Conservation (phyloP, 2,113 vertebrate genomes). For the Grammatotria lemairii region DNA sequence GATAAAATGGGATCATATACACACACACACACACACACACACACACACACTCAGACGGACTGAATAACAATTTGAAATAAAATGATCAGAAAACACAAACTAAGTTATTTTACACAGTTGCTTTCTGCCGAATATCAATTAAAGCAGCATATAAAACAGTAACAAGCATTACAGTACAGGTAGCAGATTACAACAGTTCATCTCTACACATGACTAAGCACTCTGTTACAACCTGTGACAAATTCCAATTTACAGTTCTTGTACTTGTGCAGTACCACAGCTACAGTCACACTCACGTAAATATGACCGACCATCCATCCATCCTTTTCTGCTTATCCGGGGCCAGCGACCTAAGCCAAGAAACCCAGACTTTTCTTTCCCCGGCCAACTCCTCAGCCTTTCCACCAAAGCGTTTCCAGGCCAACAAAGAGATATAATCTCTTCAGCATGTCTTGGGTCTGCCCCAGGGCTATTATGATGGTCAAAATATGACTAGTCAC, state of each 20-base stretch:
- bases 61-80: not conserved
- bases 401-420: not conserved
- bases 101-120: not conserved
- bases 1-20: not conserved
- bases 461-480: not conserved
- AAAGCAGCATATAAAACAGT: not conserved
- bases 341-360: accelerated
- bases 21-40: too few relatives aligned
- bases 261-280: not conserved
- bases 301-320: not conserved
- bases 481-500: not conserved
- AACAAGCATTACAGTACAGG: not conserved
- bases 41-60: accelerated
- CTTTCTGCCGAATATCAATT: not conserved
- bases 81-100: not conserved
- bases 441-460: not conserved
- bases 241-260: not conserved
- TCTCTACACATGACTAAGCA: not conserved
- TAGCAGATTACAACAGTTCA: not conserved
- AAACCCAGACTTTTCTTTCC: not conserved
- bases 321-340: not conserved
- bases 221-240: not conserved
- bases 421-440: not conserved
- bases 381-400: accelerated
- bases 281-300: not conserved